Conservation (phyloP, 1,140 invertebrate species). For the Oncopodura yosiiana region DNA sequence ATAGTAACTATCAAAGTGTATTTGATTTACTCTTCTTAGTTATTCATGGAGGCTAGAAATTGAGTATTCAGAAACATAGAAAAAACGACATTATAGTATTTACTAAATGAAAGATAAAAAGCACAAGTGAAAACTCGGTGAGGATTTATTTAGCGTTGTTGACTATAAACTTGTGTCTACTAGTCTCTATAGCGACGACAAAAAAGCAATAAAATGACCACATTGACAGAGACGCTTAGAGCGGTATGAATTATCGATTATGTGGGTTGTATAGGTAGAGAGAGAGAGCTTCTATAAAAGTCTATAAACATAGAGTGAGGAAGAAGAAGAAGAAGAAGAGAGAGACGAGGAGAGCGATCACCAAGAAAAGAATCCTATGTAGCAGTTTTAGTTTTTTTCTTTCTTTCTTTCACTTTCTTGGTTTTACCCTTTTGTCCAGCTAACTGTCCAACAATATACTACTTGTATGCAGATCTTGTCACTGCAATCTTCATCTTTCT, state of each 20-base stretch:
- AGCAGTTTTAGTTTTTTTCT: too few species aligned
- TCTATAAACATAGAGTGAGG: too few species aligned
- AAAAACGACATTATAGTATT: neutral
- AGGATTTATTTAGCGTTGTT: neutral
- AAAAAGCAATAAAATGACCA: constrained; percentile 15
- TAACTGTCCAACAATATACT: too few species aligned
- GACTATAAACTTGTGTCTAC: neutral
- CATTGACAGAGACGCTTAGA: constrained; percentile 11
- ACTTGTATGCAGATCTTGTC: too few species aligned
- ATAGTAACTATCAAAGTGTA: neutral
- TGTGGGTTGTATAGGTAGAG: neutral
- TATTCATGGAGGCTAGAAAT: neutral
- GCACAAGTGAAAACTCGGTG: neutral
- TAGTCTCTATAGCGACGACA: constrained; percentile 8
- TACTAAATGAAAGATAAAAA: neutral
- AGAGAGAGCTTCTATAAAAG: too few species aligned
- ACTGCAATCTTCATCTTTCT: too few species aligned
- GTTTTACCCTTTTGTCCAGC: too few species aligned
- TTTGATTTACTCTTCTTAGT: neutral
- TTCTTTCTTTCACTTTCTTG: too few species aligned
- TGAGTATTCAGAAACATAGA: neutral
- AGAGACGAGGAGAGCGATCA: too few species aligned
- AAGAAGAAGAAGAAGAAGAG: too few species aligned
- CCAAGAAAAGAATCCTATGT: too few species aligned
- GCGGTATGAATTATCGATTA: constrained; percentile 8